Conservation (phyloP, 2,113 vertebrate species). For the Passerina amoena region DNA sequence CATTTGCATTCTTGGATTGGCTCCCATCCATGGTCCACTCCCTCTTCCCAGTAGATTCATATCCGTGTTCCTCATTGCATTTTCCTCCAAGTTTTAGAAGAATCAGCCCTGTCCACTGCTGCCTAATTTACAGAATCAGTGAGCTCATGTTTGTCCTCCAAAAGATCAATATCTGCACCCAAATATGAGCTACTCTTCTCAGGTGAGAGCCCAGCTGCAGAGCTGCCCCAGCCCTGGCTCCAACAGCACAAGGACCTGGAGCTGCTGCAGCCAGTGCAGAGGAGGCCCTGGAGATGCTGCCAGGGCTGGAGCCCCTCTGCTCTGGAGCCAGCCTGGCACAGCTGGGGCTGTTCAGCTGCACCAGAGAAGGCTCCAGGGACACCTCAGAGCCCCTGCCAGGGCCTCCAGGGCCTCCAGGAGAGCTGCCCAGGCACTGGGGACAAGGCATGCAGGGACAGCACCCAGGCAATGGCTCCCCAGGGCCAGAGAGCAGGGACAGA, state of each 20-base stretch:
- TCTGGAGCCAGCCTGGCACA: too few species aligned
- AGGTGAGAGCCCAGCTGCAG: background rate
- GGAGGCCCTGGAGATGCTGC: too few species aligned
- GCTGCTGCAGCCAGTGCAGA: background rate
- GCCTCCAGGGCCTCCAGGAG: too few species aligned
- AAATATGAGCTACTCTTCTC: background rate
- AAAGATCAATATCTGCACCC: background rate
- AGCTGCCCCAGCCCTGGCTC: background rate
- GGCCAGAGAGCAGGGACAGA: too few species aligned
- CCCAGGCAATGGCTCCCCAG: too few species aligned
- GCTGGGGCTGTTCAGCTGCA: too few species aligned
- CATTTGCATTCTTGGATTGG: background rate
- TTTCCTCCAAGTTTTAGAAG: background rate
- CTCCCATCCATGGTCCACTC: background rate
- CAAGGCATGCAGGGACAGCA: too few species aligned
- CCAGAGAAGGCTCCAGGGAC: too few species aligned
- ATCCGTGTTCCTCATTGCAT: background rate
- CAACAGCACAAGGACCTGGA: background rate
- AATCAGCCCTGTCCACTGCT: rapidly evolving
- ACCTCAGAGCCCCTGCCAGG: too few species aligned
- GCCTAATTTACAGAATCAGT: background rate
- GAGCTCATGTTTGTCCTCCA: background rate
- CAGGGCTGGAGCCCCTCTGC: too few species aligned
- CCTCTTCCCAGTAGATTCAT: background rate
- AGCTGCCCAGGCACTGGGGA: too few species aligned